Evolutionary conservation across 2,113 vertebrate species (phyloP).

Genomic region (Gasterosteus nipponicus): DNA sequence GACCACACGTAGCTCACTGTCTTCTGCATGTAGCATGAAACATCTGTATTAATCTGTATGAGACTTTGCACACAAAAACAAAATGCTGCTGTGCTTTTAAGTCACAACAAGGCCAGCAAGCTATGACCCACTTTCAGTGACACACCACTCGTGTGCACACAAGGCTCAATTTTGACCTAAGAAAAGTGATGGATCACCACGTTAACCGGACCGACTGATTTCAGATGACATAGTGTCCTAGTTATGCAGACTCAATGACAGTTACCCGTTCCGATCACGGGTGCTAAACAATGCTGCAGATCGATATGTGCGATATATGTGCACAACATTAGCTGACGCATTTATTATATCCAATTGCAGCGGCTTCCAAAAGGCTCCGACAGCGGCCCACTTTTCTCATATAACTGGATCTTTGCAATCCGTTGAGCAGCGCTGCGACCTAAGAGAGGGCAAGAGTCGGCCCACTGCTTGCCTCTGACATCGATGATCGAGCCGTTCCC

Average conservation of each 20-base stretch:
- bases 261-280: constrained; percentile 42
- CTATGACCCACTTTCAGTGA: neutral
- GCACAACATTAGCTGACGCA: constrained; percentile 5
- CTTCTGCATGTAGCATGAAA: neutral
- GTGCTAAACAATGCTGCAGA: constrained; percentile 46
- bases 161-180: neutral
- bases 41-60: neutral
- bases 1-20: neutral
- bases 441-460: neutral
- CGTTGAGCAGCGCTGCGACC: neutral
- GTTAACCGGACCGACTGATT: constrained; percentile 42
- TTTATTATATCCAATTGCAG: neutral
- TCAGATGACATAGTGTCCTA: constrained; percentile 37
- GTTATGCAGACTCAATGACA: constrained; percentile 60
- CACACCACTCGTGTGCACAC: neutral
- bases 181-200: constrained; percentile 27
- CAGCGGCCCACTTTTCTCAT: neutral
- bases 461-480: neutral
- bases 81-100: neutral
- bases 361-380: constrained; percentile 3
- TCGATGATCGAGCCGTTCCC: neutral
- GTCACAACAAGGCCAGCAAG: neutral
- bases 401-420: neutral
- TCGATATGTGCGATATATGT: neutral
- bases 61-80: neutral